Base-by-base conservation (phyloP, 2,113 vertebrate species). In the Acanthochromis polyacanthus region DNA sequence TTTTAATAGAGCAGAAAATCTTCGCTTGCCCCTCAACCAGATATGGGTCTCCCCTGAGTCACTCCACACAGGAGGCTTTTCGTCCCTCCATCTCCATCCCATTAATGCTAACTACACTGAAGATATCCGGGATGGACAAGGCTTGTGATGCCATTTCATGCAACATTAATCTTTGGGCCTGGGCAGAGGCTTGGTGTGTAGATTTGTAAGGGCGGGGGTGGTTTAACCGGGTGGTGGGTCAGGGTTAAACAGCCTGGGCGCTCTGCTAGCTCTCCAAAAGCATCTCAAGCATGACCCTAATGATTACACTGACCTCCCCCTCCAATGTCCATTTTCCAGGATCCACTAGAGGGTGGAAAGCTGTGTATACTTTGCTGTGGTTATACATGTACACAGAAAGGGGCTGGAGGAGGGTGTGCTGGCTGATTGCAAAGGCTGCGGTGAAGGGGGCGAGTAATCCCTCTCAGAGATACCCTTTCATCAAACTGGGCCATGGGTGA, bases 81-180 rank as follows among this genome's bases (percentile, higher is more conserved):
- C 22, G 22, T 56, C 59, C 46, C 57, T 43, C 57, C n/a, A 45
- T 76, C 80, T 81, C 75, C 45, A 69, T 80, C 79, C 48, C 67
- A 75, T 85, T 80, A 81, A 67, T 62, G 69, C 53, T 56, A 66
- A 83, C 78, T 84, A 72, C 86, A 55, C 78, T 74, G 68, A 86
- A 36, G 81, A 79, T 83, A 75, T 71, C 78, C 10, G 75, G 78
- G 76, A 78, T 68, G 82, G 88, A 88, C 83, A 66, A 52, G 69
- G 62, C 52, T 71, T 53, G 55, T 67, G 85, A 90, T 86, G 83
- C 77, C 71, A 92, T 92, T 93, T 93, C 90, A 93, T 88, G 91
- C 90, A 91, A 88, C 90, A 91, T 89, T 92, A 91, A 86, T 91
- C 86, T 82, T 64, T 9, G 45, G 71, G 66, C 28, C 51, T 62